These are phyloP conservation scores for Rhagologus leucostigma DNA, from an alignment of 2,113 vertebrate genomes.

Conservation along the genomic window DNA sequence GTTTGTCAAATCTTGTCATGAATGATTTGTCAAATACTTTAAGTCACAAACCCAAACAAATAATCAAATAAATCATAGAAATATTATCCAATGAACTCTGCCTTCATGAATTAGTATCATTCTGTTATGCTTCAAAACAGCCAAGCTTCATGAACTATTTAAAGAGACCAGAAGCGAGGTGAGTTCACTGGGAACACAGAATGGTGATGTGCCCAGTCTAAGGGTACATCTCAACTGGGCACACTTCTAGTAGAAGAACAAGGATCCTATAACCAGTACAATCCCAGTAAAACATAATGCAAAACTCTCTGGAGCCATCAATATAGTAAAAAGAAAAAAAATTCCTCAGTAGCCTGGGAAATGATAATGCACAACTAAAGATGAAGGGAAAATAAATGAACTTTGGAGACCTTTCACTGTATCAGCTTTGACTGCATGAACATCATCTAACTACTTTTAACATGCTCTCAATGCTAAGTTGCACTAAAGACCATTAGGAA, in stretches of 20 bases:
- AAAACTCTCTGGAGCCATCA: neutral
- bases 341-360: neutral
- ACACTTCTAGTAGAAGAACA: neutral
- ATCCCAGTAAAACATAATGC: neutral
- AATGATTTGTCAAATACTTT: slow-evolving; percentile 21
- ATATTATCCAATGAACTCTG: slow-evolving; percentile 23
- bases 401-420: neutral
- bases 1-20: slow-evolving; percentile 12
- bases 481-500: neutral
- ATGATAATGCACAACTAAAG: neutral
- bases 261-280: neutral
- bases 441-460: neutral
- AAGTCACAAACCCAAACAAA: neutral
- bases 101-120: neutral
- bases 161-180: neutral
- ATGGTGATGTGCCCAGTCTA: neutral
- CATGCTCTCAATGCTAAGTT: neutral
- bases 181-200: neutral
- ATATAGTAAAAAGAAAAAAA: neutral
- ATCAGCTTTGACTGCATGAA: neutral
- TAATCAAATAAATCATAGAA: slow-evolving; percentile 23
- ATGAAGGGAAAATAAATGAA: neutral
- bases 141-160: neutral
- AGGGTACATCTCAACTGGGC: neutral
- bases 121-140: neutral